phyloP scores from a whole-genome alignment of 2,797 vertebrate genomes.

The Diglossa cyanea region DNA sequence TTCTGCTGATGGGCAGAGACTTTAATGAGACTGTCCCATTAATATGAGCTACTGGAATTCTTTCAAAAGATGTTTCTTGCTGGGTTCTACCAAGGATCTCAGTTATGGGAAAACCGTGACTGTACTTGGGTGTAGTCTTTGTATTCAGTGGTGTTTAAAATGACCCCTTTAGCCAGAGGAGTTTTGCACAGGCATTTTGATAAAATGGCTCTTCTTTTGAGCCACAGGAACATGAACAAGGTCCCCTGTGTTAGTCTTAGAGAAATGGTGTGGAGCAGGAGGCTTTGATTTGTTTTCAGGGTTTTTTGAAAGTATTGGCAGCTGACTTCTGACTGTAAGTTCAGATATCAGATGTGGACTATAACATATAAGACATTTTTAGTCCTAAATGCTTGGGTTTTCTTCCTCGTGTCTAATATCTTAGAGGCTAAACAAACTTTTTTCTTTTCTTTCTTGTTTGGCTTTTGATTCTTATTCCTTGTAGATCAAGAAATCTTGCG shows the following conservation, averaged over 20 bases:
- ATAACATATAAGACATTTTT: not conserved
- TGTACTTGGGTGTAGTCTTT: not conserved
- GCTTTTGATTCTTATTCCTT: not conserved
- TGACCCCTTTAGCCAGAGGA: not conserved
- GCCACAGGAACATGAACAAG: not conserved
- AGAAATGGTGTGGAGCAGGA: not conserved
- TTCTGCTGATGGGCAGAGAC: not conserved
- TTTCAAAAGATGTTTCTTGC: not conserved
- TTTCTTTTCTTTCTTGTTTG: not conserved
- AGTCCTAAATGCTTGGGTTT: not conserved
- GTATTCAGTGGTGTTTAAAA: not conserved
- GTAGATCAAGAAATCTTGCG: constrained; percentile 94
- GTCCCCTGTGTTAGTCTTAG: not conserved
- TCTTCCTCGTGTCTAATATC: not conserved
- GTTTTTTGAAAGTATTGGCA: not conserved
- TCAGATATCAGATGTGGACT: not conserved
- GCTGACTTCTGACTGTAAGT: not conserved
- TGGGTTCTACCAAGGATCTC: not conserved
- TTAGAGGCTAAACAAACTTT: not conserved
- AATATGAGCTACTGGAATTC: not conserved
- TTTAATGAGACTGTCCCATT: not conserved
- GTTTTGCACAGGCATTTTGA: not conserved
- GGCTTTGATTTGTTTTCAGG: not conserved
- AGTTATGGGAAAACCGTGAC: fast-evolving
- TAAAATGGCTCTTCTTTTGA: not conserved